Evolutionary conservation across 1,140 invertebrate genomes (phyloP), one percentile per base, ranked within the genome.

Genomic region (Macrobrachium rosenbergii): DNA sequence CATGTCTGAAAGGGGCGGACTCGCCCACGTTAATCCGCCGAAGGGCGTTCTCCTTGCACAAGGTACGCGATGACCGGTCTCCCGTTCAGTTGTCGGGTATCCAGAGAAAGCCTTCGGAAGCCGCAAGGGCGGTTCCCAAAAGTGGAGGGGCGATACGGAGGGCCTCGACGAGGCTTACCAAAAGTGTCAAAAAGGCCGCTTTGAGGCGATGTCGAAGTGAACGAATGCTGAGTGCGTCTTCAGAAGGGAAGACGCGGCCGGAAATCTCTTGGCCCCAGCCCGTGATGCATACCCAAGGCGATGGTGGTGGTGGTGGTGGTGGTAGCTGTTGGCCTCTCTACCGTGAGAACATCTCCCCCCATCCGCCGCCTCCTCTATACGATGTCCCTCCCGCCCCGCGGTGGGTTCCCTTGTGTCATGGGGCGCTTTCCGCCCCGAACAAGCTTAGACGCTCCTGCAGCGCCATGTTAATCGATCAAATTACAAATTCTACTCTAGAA

Each of bases 141-240:
- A 81, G 75, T 16, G 85, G 85, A 16, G 59, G 43, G 6, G 67
- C 59, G 19, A 45, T 60, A 16, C 78, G 85, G 21, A 73, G 76
- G 60, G 63, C 85, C 21, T 81, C 85, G n/a, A 75, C 85, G 3
- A 78, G 85, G 7, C n/a, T 67, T 11, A 79, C 67, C 16, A 80
- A 81, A 5, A 76, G 85, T 73, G 28, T 62, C 12, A 81, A 77
- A n/a, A 76, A 80, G 23, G 60, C 67, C 8, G 37, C 67, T 52
- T 60, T 87, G 28, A 81, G 85, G 63, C 85, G 85, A 19, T 58
- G 78, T 58, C 85, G 79, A 45, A 87, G 85, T 23, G 85, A 87
- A 62, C 58, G 64, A 23, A 12, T 87, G 28, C 63, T 77, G 12
- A 19, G 28, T 37, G 52, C 52, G 7, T 52, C 52, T 52, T 52